Conservation (phyloP, 2,888 invertebrate genomes). For the Thymelicus acteon region DNA sequence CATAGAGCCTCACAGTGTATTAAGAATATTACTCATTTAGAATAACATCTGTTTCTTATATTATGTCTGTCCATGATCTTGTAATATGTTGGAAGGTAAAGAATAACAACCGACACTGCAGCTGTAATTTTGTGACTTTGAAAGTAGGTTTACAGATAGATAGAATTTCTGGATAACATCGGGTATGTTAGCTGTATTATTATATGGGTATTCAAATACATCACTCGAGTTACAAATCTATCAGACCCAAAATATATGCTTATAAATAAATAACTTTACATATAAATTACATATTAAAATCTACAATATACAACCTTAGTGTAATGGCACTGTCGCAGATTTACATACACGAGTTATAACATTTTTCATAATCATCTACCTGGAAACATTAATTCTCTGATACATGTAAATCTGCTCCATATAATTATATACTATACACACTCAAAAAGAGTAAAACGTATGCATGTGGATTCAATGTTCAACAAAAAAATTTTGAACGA, state of each 20-base stretch:
- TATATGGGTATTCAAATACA: constrained; percentile 14
- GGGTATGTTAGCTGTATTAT: background rate
- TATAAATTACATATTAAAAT: constrained; percentile 46
- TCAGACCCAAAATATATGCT: constrained; percentile 37
- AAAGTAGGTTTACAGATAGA: no score
- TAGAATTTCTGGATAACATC: no score
- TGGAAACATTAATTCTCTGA: constrained; percentile 4
- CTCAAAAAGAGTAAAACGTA: constrained; percentile 19
- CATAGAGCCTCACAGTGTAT: no score
- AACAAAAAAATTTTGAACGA: constrained; percentile 8
- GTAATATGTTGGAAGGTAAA: no score
- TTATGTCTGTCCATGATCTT: no score
- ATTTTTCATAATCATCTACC: constrained; percentile 3
- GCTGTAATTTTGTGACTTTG: no score
- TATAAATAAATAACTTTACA: constrained; percentile 48
- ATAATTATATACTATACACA: constrained; percentile 5
- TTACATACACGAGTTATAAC: constrained; percentile 5
- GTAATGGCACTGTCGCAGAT: constrained; percentile 37
- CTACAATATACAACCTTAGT: constrained; percentile 37
- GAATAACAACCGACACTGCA: no score
- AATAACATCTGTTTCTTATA: no score
- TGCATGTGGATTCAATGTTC: background rate
- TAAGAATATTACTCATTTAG: no score
- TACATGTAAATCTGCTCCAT: constrained; percentile 11
- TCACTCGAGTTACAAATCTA: constrained; percentile 29